These are phyloP conservation scores for Phylloscopus collybita DNA, from an alignment of 2,797 vertebrate species.

Conservation along the genomic window DNA sequence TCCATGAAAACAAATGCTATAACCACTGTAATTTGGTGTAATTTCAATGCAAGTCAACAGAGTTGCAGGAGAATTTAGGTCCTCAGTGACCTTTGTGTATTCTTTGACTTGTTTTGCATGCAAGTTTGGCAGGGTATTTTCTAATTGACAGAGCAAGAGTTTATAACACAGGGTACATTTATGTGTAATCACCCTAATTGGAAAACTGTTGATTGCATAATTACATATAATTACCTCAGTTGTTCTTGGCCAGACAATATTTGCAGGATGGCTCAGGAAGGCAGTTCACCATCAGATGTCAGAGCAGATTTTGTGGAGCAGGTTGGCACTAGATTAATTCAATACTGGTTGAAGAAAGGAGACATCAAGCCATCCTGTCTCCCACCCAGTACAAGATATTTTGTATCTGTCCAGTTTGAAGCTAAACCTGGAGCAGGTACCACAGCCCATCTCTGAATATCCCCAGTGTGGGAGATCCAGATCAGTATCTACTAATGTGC, in stretches of 20 bases:
- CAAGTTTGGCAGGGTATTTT: background rate
- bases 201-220: background rate
- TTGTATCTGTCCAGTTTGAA: background rate
- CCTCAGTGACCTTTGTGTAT: background rate
- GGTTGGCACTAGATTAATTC: background rate
- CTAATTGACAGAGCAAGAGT: background rate
- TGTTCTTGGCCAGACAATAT: background rate
- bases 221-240: background rate
- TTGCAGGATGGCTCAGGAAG: background rate
- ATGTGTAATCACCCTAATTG: background rate
- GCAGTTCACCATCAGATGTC: background rate
- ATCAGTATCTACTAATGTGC: background rate
- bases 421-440: background rate
- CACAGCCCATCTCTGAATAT: background rate
- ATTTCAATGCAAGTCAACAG: background rate
- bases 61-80: background rate
- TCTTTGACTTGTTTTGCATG: background rate
- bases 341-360: background rate
- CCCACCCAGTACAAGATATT: background rate
- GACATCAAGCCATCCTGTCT: background rate
- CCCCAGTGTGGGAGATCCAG: background rate
- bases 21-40: background rate
- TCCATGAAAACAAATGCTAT: conserved; percentile 3
- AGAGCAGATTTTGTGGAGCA: background rate
- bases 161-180: background rate